Evolutionary conservation across 2,113 vertebrate genomes (phyloP), one percentile per base, ranked within the genome.

Genomic region (Myodes glareolus): DNA sequence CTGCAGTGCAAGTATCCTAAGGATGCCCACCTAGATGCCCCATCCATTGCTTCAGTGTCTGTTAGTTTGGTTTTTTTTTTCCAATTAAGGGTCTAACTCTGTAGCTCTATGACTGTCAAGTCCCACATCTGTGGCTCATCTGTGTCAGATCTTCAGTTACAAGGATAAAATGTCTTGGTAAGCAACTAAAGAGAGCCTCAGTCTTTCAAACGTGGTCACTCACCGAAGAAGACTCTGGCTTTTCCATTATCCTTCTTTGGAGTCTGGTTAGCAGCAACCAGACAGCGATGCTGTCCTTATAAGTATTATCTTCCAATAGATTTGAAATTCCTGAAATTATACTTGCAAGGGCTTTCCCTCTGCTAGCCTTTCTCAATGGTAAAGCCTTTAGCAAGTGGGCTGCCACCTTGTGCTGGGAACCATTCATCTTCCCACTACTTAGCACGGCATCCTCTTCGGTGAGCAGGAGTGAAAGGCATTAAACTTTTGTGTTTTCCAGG

Each of bases 141-240:
- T 67, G 36, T 88, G 61, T 96, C 67, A 95, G 67, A 36, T 94
- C 47, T 92, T 95, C 86, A 55, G 88, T 13, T 85, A 25, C 19
- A 80, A n/a, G 70, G 29, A 91, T 50, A 87, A 76, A 92, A 84
- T 33, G 55, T 94, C 33, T 80, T 85, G 78, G 90, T 90, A 92
- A 72, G 52, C 47, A 94, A 84, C 50, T 90, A n/a, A 96, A 80
- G 72, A 93, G 65, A 72, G 29, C 36, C 55, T 97, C 75, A 87
- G 61, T 86, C 65, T 92, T 90, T 86, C 47, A 75, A 14, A 95
- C 33, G 89, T 95, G 61, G 78, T 73, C 36, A 86, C 77, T 90
- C 90, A 77, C 61, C 72, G 47, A 61, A 36, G 8, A 33, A 27
- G 45, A 96, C 8, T 58, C 19, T 82, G n/a, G 27, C 33, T 82